phyloP scores from a whole-genome alignment of 1,140 invertebrate genomes.

The Tetraneura akinire region DNA sequence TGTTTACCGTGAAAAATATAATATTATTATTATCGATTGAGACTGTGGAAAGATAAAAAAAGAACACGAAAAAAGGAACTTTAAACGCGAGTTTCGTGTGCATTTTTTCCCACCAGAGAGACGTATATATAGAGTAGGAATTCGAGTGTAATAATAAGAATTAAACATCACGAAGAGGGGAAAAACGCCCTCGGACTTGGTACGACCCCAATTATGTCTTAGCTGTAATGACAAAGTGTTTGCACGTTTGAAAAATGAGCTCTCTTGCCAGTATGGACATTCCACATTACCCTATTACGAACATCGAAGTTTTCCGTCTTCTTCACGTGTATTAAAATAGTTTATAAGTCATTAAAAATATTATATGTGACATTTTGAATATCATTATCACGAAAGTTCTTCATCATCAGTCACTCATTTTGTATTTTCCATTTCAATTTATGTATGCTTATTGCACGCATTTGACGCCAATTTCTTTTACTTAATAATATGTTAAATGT shows the following conservation, averaged over 20 bases:
- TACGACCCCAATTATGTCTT: background rate
- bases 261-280: background rate
- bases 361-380: background rate
- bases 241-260: slow-evolving; percentile 33
- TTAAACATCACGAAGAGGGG: slow-evolving; percentile 1
- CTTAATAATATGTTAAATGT: background rate
- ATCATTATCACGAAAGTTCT: background rate
- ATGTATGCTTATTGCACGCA: no score
- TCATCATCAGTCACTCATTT: background rate
- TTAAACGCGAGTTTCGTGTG: background rate
- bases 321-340: slow-evolving; percentile 4
- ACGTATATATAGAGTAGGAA: background rate
- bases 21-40: background rate
- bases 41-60: background rate
- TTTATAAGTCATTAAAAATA: background rate
- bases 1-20: background rate
- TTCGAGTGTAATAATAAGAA: slow-evolving; percentile 32
- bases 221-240: slow-evolving; percentile 32
- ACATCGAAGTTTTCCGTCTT: background rate
- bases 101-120: background rate
- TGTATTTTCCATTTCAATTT: background rate
- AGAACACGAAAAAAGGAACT: background rate
- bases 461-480: background rate
- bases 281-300: background rate
- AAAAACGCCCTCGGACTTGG: background rate